Evolutionary conservation across 2,797 vertebrate genomes (phyloP), one percentile per base, ranked within the genome.

Genomic region (Caiman crocodilus): DNA sequence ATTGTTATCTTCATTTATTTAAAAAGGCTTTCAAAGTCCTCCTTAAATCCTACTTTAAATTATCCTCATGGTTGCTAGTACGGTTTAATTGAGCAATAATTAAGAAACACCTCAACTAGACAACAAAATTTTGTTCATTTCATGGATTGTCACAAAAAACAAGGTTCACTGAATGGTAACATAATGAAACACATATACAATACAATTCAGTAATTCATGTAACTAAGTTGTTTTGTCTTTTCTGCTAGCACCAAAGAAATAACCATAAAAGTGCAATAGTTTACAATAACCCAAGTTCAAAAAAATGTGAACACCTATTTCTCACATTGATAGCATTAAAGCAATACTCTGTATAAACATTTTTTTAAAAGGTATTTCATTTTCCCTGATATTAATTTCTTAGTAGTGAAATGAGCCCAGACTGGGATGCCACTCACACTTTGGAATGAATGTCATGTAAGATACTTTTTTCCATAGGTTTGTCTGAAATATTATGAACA

Each of bases 401-500:
- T 50, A 15, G 25, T 73, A 15, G 6, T 73, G 69, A 73, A 73
- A 73, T 26, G 69, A 56, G 11, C 18, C 35, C 26, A 5, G 15
- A 1, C 23, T 57, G 5, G 74, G 75, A 8, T 71, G 42, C 14
- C 23, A 81, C 17, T 78, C 65, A 82, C 32, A n/a, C 2, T 0
- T 76, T 50, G 64, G 56, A 86, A 55, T 89, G 84, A 94, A 85
- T 67, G 11, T 1, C 2, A 59, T 74, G 3, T 21, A 58, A 79
- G 23, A 3, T 64, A 7, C 79, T 78, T 90, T 83, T 85, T 81
- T 28, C 35, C 63, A 13, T 95, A 99, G 99, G 98, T 99, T 90
- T 99, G 99, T 90, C 96, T 99, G 92, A 98, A 98, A 75, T 99
- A 99, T 96, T 99, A 99, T 1, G 99, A 99, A 95, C 99, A 99